phyloP scores from a whole-genome alignment of 2,888 invertebrate genomes.

The Ommatoiulus sabulosus region DNA sequence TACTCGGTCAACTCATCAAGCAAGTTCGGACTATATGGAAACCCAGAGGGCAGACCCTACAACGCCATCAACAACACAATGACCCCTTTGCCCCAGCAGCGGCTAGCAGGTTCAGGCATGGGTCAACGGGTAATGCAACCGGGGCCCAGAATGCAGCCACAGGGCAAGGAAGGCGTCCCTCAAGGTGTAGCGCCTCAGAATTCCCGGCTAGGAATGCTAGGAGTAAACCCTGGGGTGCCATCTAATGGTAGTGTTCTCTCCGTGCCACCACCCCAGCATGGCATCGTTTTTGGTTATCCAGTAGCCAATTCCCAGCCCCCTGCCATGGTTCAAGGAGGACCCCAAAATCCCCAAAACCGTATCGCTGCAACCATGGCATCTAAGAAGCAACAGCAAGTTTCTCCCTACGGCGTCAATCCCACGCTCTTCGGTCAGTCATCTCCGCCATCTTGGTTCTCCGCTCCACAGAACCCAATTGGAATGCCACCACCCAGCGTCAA shows the following conservation, averaged over 20 bases:
- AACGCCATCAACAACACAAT: background rate
- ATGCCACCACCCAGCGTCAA: constrained; percentile 48
- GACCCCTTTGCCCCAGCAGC: constrained; percentile 12
- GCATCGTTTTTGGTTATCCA: background rate
- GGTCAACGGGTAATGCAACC: background rate
- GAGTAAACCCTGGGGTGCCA: background rate
- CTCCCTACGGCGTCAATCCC: constrained; percentile 28
- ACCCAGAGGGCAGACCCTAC: constrained; percentile 47
- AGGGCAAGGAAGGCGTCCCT: background rate
- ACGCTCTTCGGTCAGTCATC: constrained; percentile 55
- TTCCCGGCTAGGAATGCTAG: constrained; percentile 16
- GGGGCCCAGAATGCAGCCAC: background rate
- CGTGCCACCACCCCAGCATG: background rate
- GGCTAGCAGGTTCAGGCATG: background rate
- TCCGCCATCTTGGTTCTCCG: constrained; percentile 55
- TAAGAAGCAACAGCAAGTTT: constrained; percentile 16
- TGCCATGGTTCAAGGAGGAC: background rate
- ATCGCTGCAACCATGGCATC: constrained; percentile 2
- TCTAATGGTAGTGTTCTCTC: background rate
- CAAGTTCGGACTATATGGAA: constrained; percentile 55
- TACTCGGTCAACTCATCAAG: constrained; percentile 47
- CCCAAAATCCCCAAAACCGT: constrained; percentile 9
- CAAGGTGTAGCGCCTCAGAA: background rate
- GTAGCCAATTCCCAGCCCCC: background rate
- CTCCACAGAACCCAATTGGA: background rate